Percentiles rank a stretch among this genome's conserved stretches.
These are phyloP conservation scores for Pogonognathellus flavescens DNA, from an alignment of 1,140 invertebrate genomes.

Conservation along the genomic window DNA sequence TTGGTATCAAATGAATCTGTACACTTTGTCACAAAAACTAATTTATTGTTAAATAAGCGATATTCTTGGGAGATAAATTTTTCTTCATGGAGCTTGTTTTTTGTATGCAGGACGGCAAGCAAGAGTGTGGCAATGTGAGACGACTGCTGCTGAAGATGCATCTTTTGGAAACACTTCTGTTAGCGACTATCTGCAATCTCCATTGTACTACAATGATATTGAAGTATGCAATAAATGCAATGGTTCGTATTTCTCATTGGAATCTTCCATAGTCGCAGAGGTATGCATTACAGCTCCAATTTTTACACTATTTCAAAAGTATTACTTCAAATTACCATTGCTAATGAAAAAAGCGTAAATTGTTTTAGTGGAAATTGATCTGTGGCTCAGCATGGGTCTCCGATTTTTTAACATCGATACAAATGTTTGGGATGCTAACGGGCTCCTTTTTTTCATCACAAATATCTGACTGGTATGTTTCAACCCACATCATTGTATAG, in stretches of 20 bases:
- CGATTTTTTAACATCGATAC: slow-evolving; percentile 61
- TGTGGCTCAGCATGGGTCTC: slow-evolving; percentile 59
- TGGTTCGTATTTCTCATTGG: neutral
- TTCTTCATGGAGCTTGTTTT: no score
- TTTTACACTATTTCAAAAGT: no score
- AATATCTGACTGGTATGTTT: slow-evolving; percentile 60
- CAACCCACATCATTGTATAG: neutral
- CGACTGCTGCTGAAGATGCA: neutral
- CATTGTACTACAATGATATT: neutral
- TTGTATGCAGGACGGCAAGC: neutral
- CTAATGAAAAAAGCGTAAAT: no score
- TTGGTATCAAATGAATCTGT: no score
- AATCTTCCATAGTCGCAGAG: slow-evolving; percentile 53
- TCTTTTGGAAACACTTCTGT: no score
- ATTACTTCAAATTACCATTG: no score
- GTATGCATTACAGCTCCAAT: neutral
- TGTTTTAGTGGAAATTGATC: slow-evolving; percentile 58
- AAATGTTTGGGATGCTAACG: slow-evolving; percentile 62
- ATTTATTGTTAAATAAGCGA: no score
- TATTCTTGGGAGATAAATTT: no score
- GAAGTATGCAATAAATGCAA: slow-evolving; percentile 6
- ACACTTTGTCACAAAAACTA: no score
- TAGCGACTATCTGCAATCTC: no score
- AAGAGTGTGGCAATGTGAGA: neutral
- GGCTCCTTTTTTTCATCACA: slow-evolving; percentile 59